phyloP scores from a whole-genome alignment of 2,113 vertebrate genomes.

The Peromyscus leucopus region DNA sequence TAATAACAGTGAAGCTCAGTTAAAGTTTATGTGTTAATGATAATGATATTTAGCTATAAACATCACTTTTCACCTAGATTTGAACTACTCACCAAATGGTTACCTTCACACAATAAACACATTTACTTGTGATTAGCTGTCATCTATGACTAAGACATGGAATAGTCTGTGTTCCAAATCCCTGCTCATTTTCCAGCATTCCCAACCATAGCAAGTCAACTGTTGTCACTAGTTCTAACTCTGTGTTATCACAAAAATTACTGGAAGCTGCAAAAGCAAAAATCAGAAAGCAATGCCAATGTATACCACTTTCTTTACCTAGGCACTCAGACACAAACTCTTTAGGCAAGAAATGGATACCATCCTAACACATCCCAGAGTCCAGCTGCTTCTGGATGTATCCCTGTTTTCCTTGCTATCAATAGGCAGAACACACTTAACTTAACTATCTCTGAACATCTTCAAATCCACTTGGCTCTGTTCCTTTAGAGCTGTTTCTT shows the following conservation, averaged over 20 bases:
- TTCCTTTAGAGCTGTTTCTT: not conserved
- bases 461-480: not conserved
- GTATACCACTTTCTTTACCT: not conserved
- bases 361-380: not conserved
- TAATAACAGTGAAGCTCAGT: not conserved
- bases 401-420: not conserved
- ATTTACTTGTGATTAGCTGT: constrained; percentile 26
- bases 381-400: not conserved
- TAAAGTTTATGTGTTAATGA: constrained; percentile 27
- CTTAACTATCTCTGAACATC: not conserved
- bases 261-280: not conserved
- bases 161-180: not conserved
- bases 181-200: not conserved
- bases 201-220: not conserved
- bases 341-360: not conserved
- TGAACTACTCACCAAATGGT: constrained; percentile 29
- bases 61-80: not conserved
- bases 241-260: not conserved
- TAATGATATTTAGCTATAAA: not conserved
- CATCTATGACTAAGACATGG: not conserved
- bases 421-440: not conserved
- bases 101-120: constrained; percentile 37
- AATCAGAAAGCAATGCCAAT: constrained; percentile 22
- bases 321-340: not conserved
- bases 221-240: not conserved